Percentiles rank a stretch among this genome's conserved stretches.
Conservation (phyloP, 2,797 vertebrate genomes). For the Brachyalestes nurse region DNA sequence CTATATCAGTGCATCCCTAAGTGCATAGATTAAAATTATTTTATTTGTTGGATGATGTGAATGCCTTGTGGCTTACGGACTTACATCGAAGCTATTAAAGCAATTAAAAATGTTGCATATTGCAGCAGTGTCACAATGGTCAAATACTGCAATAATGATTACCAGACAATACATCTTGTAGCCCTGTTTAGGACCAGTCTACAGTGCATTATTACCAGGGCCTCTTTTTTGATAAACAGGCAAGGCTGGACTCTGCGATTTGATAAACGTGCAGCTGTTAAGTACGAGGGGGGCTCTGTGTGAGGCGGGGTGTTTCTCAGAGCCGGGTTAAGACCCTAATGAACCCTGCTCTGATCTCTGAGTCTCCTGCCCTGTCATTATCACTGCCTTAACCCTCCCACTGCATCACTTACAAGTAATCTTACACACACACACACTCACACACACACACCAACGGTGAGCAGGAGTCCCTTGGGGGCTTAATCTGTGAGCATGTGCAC, state of each 20-base stretch:
- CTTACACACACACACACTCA: not conserved
- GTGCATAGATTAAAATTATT: too few species aligned
- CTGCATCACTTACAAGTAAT: conserved; percentile 27
- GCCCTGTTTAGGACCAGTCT: not conserved
- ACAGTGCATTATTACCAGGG: not conserved
- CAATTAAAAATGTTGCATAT: not conserved
- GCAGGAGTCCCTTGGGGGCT: not conserved
- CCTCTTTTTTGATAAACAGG: not conserved
- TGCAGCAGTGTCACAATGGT: not conserved
- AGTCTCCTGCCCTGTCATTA: conserved; percentile 54
- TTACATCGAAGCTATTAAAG: too few species aligned
- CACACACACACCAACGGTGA: not conserved
- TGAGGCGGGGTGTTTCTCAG: not conserved
- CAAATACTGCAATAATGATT: not conserved
- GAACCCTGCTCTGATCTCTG: conserved; percentile 42
- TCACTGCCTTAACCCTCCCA: conserved; percentile 42
- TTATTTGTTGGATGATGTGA: too few species aligned
- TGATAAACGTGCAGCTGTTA: conserved; percentile 3
- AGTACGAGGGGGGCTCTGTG: not conserved
- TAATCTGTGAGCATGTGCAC: not conserved
- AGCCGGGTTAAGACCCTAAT: conserved; percentile 30
- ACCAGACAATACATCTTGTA: not conserved
- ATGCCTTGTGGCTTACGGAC: too few species aligned
- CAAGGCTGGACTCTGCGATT: conserved; percentile 12
- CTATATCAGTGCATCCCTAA: too few species aligned